These are phyloP conservation scores for Diplolepis rosae DNA, from an alignment of 2,888 invertebrate genomes.

Conservation along the genomic window DNA sequence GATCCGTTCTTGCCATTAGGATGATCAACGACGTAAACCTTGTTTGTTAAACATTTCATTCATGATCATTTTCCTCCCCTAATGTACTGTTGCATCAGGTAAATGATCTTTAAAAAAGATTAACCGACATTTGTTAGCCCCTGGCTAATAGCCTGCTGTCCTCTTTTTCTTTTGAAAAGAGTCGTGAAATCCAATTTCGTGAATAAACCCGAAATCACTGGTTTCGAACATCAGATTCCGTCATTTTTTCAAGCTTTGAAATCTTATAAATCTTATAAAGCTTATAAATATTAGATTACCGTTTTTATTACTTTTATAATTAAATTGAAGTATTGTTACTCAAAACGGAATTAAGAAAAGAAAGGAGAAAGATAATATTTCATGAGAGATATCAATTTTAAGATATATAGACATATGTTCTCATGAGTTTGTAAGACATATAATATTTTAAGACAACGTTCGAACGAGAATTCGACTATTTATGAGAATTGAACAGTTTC, in stretches of 20 bases:
- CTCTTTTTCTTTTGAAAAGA: neutral
- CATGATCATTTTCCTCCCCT: slow-evolving; percentile 3
- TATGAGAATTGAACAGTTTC: neutral
- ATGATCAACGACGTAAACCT: slow-evolving; percentile 61
- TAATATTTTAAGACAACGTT: neutral
- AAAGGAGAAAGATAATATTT: no score
- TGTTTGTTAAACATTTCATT: slow-evolving; percentile 58
- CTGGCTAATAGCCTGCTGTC: slow-evolving; percentile 4
- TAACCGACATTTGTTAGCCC: neutral
- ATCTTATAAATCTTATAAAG: no score
- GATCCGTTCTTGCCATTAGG: slow-evolving; percentile 58
- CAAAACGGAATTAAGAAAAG: no score
- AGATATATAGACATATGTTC: neutral
- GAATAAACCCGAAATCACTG: neutral
- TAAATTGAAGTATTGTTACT: no score
- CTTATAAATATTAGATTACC: no score
- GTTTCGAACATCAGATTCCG: no score
- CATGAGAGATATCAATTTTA: no score
- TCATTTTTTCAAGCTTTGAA: no score
- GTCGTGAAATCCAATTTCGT: slow-evolving; percentile 20
- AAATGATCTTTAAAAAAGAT: slow-evolving; percentile 12
- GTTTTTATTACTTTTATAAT: no score
- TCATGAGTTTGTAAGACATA: neutral
- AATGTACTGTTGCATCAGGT: neutral
- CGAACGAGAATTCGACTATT: neutral